These are phyloP conservation scores for Eurosta solidaginis DNA, from an alignment of 1,140 invertebrate species.

Conservation along the genomic window DNA sequence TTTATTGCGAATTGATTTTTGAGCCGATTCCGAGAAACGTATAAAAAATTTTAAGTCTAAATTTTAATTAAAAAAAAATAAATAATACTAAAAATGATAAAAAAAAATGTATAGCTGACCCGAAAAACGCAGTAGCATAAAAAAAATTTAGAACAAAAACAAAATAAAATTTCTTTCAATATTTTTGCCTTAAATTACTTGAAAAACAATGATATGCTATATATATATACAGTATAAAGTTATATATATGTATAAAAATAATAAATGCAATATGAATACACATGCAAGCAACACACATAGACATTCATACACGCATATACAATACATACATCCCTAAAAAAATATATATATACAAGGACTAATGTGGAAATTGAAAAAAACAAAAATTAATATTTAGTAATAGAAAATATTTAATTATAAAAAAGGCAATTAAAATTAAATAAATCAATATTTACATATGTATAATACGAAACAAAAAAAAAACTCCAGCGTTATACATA, in stretches of 20 bases:
- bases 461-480: not conserved
- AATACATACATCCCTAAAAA: not conserved
- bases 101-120: no score
- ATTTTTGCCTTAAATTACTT: constrained; percentile 21
- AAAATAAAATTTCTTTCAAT: constrained; percentile 22
- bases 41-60: constrained; percentile 22
- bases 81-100: not conserved
- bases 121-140: not conserved
- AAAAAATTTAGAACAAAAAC: constrained; percentile 1
- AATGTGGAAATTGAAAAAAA: not conserved
- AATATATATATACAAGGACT: not conserved
- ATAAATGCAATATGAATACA: constrained; percentile 15
- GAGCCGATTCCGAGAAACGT: constrained; percentile 4
- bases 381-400: no score
- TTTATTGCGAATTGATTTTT: not conserved
- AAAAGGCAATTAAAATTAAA: constrained; percentile 5
- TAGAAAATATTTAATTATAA: not conserved
- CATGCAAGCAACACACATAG: constrained; percentile 15
- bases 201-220: not conserved
- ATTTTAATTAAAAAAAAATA: not conserved
- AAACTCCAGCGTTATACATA: constrained; percentile 13
- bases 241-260: constrained; percentile 27
- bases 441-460: constrained; percentile 17
- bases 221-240: not conserved
- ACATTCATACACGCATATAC: not conserved